Percentiles rank a stretch among this genome's conserved stretches.
Evolutionary conservation across 2,888 invertebrate genomes (phyloP).

Genomic region (Pollenia angustigena): DNA sequence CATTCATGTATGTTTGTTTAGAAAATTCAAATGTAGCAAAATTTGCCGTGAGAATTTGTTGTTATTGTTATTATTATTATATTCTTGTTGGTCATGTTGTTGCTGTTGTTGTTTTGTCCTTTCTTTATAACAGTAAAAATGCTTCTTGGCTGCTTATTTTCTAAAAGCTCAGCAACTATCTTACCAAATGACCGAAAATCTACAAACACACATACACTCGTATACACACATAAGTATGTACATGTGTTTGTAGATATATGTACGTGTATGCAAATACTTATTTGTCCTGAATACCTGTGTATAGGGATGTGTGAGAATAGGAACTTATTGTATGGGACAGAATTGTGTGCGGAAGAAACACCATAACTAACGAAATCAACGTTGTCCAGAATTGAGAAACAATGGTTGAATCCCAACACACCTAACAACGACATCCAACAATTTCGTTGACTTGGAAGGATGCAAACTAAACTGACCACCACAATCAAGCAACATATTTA

Average conservation of each 20-base stretch:
- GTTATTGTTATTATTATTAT: constrained; percentile 24
- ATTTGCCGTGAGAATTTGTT: constrained; percentile 67
- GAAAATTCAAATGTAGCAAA: constrained; percentile 60
- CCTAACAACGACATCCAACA: constrained; percentile 66
- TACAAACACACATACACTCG: constrained; percentile 15
- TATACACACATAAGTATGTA: neutral
- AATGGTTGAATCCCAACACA: constrained; percentile 67
- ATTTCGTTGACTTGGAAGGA: constrained; percentile 57
- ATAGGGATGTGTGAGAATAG: neutral
- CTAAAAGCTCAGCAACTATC: constrained; percentile 63
- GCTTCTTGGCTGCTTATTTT: constrained; percentile 53
- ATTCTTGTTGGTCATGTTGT: neutral
- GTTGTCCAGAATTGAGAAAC: constrained; percentile 72
- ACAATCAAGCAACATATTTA: constrained; percentile 22
- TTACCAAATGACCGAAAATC: constrained; percentile 41
- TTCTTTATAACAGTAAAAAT: constrained; percentile 42
- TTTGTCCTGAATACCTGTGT: constrained; percentile 6
- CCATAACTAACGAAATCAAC: constrained; percentile 60
- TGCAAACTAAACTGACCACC: constrained; percentile 66
- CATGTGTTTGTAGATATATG: neutral
- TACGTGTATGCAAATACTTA: constrained; percentile 40
- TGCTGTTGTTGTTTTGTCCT: constrained; percentile 36
- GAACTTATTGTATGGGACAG: neutral
- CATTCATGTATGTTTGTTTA: constrained; percentile 41
- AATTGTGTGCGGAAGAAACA: constrained; percentile 19